phyloP scores from a whole-genome alignment of 2,888 invertebrate genomes.

The Drosophila neotestacea region DNA sequence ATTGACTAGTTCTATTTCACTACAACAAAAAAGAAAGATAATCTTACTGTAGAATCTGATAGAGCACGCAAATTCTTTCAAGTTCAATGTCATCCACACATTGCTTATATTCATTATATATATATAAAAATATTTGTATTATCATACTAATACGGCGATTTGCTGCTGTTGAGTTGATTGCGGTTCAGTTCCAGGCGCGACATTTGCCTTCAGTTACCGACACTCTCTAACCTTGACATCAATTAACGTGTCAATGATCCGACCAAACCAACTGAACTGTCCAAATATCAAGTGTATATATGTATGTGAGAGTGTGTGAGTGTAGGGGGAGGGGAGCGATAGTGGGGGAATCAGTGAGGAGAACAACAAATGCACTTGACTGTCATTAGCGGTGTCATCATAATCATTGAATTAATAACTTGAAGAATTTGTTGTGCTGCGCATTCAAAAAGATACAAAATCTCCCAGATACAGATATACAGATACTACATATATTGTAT shows the following conservation, averaged over 20 bases:
- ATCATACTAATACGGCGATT: slow-evolving; percentile 54
- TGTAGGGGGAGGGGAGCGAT: slow-evolving; percentile 3
- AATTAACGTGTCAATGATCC: slow-evolving; percentile 82
- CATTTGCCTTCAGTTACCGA: slow-evolving; percentile 39
- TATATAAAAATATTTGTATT: slow-evolving; percentile 36
- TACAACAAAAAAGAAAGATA: neutral
- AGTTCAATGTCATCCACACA: slow-evolving; percentile 69
- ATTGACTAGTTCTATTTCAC: slow-evolving; percentile 21
- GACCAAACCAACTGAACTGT: slow-evolving; percentile 19
- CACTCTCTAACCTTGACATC: slow-evolving; percentile 79
- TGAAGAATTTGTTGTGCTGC: slow-evolving; percentile 48
- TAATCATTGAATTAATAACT: slow-evolving; percentile 80
- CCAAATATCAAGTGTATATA: slow-evolving; percentile 24
- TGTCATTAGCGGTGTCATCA: slow-evolving; percentile 77
- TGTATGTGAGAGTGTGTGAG: neutral
- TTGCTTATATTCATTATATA: slow-evolving; percentile 5
- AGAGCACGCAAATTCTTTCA: slow-evolving; percentile 50
- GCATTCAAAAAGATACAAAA: slow-evolving; percentile 31
- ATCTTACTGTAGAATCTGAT: slow-evolving; percentile 10
- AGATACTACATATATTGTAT: slow-evolving; percentile 7
- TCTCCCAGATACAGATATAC: slow-evolving; percentile 22
- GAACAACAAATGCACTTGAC: slow-evolving; percentile 64
- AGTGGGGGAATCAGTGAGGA: neutral
- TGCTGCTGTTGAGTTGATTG: slow-evolving; percentile 31
- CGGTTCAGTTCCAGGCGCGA: slow-evolving; percentile 15